Percentiles rank a stretch among this genome's conserved stretches.
Conservation (phyloP, 1,140 invertebrate genomes). For the Physella acuta region DNA sequence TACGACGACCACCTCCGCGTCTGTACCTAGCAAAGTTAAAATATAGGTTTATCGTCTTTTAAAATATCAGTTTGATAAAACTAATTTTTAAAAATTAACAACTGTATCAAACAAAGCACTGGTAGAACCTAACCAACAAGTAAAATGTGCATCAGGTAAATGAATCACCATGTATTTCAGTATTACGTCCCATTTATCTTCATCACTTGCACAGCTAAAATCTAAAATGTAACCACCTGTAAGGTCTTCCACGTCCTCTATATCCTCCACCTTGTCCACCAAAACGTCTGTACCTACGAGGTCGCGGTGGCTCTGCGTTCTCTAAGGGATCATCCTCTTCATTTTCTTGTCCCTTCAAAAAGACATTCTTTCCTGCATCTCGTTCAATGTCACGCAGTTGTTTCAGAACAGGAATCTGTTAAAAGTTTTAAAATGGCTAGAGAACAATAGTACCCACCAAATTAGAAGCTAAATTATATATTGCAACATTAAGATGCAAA, state of each 20-base stretch:
- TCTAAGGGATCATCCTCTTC: conserved; percentile 41
- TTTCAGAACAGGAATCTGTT: conserved; percentile 41
- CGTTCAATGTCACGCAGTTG: conserved; percentile 38
- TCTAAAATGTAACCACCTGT: background rate
- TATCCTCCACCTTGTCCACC: conserved; percentile 23
- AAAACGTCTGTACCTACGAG: conserved; percentile 25
- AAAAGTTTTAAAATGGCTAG: no score
- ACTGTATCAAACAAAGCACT: no score
- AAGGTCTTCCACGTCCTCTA: conserved; percentile 25
- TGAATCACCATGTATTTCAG: background rate
- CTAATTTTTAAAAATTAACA: no score
- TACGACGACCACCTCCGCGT: conserved; percentile 26
- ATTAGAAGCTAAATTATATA: no score
- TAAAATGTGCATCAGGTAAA: background rate
- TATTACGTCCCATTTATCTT: background rate
- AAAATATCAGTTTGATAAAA: no score
- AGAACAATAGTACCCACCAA: no score
- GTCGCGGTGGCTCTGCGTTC: conserved; percentile 31
- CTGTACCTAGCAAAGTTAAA: conserved; percentile 17
- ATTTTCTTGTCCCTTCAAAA: conserved; percentile 39
- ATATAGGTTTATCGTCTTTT: no score
- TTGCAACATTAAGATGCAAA: background rate
- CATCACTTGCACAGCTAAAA: background rate
- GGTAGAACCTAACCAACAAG: background rate
- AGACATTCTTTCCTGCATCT: conserved; percentile 42